Evolutionary conservation across 1,140 invertebrate species (phyloP), one percentile per base, ranked within the genome.

Genomic region (Drosophila repletoides): DNA sequence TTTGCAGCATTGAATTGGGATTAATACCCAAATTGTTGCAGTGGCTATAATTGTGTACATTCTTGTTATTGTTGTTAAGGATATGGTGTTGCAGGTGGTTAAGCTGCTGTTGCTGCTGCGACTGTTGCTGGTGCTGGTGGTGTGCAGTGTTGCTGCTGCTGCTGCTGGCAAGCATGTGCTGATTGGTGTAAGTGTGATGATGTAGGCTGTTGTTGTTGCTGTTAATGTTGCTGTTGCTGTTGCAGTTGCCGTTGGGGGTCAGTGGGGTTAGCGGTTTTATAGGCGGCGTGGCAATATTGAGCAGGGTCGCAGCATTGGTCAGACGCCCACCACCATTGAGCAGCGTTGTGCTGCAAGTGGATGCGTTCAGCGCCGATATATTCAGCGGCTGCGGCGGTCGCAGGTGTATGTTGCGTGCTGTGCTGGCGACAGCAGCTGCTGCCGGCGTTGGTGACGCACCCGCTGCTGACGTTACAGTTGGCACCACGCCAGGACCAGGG

Each of bases 321-420:
- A 74, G 29, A 12, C 77, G 56, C 26, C 64, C 45, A 3, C 70
- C 72, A 6, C 84, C 79, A 49, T 80, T 88, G 9, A 79, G 70
- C 33, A 76, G 71, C 6, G 76, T 76, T 53, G 61, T 64, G 34
- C 67, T 61, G 6, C 41, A 41, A n/a, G 70, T 63, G 33, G 81
- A 73, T 6, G 67, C 71, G 67, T 67, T 93, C 17, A 95, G 89
- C 2, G 94, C 94, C 21, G 94, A 94, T 12, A 95, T 92, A 89
- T 95, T 95, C 29, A 95, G 91, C 2, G 93, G 92, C 43, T 83
- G 77, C 17, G 77, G 88, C 33, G 88, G 88, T 52, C 88, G 72
- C 64, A 88, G 63, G 69, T 90, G 88, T 33, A 89, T 87, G 34
- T 74, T 81, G 67, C 88, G 88, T 63, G 80, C 79, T 12, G 81